Percentiles rank a stretch among this genome's conserved stretches.
These are phyloP conservation scores for Liopterus haemorrhoidalis DNA, from an alignment of 2,888 invertebrate genomes.

Conservation along the genomic window DNA sequence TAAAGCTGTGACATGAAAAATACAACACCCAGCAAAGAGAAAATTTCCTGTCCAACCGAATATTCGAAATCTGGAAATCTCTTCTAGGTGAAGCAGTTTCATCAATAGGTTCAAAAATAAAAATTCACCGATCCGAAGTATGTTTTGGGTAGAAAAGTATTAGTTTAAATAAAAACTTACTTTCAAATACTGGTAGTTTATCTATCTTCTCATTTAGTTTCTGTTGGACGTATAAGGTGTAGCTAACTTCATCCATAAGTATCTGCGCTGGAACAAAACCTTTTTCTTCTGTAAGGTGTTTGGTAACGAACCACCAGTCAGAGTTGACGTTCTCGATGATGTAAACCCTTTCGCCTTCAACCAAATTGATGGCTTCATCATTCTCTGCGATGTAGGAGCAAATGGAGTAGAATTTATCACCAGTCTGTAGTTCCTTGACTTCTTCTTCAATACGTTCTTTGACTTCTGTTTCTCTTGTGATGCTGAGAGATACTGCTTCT, in stretches of 20 bases:
- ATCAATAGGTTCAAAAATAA: too few relatives aligned
- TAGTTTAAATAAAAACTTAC: slow-evolving; percentile 58
- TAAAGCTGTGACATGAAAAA: too few relatives aligned
- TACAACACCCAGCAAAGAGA: too few relatives aligned
- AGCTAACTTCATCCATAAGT: slow-evolving; percentile 74
- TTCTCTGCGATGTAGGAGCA: slow-evolving; percentile 82
- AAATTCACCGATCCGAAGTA: too few relatives aligned
- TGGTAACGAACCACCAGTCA: slow-evolving; percentile 91
- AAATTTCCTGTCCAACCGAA: too few relatives aligned
- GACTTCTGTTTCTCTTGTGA: slow-evolving; percentile 43
- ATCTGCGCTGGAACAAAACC: slow-evolving; percentile 92
- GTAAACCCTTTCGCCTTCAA: slow-evolving; percentile 84
- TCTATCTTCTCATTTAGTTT: slow-evolving; percentile 88
- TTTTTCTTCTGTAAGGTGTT: slow-evolving; percentile 82
- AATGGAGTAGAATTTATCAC: slow-evolving; percentile 75
- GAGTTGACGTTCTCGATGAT: slow-evolving; percentile 74
- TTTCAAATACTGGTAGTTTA: slow-evolving; percentile 85
- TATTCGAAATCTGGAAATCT: too few relatives aligned
- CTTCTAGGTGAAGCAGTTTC: too few relatives aligned
- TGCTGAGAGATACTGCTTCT: slow-evolving; percentile 46
- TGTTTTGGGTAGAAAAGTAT: too few relatives aligned
- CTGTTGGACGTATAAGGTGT: slow-evolving; percentile 76
- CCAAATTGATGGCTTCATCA: slow-evolving; percentile 79
- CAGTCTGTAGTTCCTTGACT: slow-evolving; percentile 54
- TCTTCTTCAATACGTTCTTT: slow-evolving; percentile 40